A percentile compares a stretch with the other conserved stretches of the same genome.
phyloP scores from a whole-genome alignment of 2,888 invertebrate species.

The Nomada ferruginata region DNA sequence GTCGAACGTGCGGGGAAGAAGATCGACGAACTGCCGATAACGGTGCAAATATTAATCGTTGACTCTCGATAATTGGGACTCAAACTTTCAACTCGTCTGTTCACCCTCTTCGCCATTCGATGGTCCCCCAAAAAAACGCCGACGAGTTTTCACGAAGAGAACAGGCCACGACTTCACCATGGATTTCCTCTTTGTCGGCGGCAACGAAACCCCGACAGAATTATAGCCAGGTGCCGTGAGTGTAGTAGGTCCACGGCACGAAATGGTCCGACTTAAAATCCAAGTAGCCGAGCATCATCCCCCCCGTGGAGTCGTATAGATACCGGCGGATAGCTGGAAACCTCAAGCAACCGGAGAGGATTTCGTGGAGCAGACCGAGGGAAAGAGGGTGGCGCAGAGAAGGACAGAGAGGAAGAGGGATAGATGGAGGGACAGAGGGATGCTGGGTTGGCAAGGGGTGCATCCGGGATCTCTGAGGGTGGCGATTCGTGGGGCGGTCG shows the following conservation, averaged over 20 bases:
- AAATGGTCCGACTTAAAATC: slow-evolving; percentile 71
- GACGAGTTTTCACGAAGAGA: slow-evolving; percentile 13
- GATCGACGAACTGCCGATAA: no score
- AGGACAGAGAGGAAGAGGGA: background rate
- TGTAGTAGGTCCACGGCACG: slow-evolving; percentile 50
- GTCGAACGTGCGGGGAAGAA: no score
- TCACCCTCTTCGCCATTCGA: background rate
- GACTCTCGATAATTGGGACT: background rate
- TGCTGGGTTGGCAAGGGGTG: slow-evolving; percentile 75
- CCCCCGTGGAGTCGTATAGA: slow-evolving; percentile 58
- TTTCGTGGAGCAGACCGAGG: background rate
- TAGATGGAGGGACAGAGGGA: slow-evolving; percentile 59
- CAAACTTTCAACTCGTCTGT: background rate
- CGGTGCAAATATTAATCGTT: no score
- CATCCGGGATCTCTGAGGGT: slow-evolving; percentile 81
- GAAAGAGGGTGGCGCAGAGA: background rate
- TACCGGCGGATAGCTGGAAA: slow-evolving; percentile 66
- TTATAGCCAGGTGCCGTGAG: slow-evolving; percentile 58
- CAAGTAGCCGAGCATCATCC: slow-evolving; percentile 72
- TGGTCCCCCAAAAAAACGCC: background rate
- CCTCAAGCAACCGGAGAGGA: slow-evolving; percentile 43
- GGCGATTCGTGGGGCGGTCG: slow-evolving; percentile 82
- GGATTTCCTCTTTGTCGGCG: slow-evolving; percentile 47
- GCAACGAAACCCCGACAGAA: slow-evolving; percentile 52
- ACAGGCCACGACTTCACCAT: slow-evolving; percentile 45